Evolutionary conservation across 2,797 vertebrate species (phyloP).

Genomic region (Percopsis omiscomaycus): DNA sequence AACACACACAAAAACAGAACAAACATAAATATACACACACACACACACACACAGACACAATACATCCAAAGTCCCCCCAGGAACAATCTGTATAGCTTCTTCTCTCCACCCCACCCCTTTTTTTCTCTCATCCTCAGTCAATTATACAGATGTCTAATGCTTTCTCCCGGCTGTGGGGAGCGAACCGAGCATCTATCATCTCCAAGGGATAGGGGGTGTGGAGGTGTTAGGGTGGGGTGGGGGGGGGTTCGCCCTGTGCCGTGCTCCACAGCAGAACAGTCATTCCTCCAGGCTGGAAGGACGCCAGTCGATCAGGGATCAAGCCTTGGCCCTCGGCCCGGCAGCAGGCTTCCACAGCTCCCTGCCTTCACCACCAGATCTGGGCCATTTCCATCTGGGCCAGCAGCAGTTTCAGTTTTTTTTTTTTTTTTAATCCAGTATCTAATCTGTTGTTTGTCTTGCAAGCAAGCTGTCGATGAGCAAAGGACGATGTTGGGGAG

Average conservation of each 20-base stretch:
- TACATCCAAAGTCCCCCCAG: constrained; percentile 19
- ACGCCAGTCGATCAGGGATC: constrained; percentile 70
- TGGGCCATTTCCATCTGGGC: constrained; percentile 75
- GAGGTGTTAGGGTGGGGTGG: constrained; percentile 21
- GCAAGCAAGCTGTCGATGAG: constrained; percentile 62
- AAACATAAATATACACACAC: constrained; percentile 48
- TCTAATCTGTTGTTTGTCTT: constrained; percentile 73
- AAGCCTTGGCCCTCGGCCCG: constrained; percentile 69
- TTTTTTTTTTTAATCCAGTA: constrained; percentile 39
- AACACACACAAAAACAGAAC: constrained; percentile 22
- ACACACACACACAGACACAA: constrained; percentile 29
- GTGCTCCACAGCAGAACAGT: constrained; percentile 62
- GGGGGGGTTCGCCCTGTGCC: constrained; percentile 39
- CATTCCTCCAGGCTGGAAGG: constrained; percentile 70
- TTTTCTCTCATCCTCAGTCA: constrained; percentile 73
- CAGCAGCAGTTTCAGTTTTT: constrained; percentile 57
- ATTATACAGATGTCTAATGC: constrained; percentile 79
- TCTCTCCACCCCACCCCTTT: constrained; percentile 23
- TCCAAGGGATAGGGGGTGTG: constrained; percentile 47
- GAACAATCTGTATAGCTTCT: constrained; percentile 46
- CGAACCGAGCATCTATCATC: constrained; percentile 75
- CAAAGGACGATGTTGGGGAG: constrained; percentile 56
- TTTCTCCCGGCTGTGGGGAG: constrained; percentile 66
- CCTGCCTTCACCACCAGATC: constrained; percentile 68
- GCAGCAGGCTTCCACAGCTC: constrained; percentile 63